Conservation (phyloP, 2,888 invertebrate species). For the Coleophora deauratella region DNA sequence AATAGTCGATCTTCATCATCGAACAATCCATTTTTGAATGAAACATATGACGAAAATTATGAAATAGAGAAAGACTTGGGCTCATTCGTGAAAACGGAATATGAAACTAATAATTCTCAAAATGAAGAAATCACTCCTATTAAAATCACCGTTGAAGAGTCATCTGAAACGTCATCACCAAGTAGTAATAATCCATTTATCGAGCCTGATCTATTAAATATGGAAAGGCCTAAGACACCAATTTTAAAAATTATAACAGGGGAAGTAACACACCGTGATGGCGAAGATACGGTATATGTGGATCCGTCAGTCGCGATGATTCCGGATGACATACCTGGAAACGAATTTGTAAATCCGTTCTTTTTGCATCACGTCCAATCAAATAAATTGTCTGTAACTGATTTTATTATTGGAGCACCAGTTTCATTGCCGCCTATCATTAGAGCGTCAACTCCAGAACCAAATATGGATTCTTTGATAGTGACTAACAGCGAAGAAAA, state of each 20-base stretch:
- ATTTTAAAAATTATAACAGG: constrained; percentile 55
- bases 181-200: constrained; percentile 40
- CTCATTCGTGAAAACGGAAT: constrained; percentile 49
- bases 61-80: constrained; percentile 41
- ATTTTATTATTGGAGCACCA: constrained; percentile 70
- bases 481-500: constrained; percentile 19
- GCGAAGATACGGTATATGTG: constrained; percentile 34
- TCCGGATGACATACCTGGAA: constrained; percentile 34
- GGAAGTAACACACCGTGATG: constrained; percentile 30
- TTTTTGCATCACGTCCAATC: constrained; percentile 37
- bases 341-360: constrained; percentile 57
- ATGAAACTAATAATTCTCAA: constrained; percentile 54
- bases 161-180: constrained; percentile 20
- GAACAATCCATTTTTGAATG: constrained; percentile 49
- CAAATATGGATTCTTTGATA: constrained; percentile 40
- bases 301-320: constrained; percentile 28
- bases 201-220: constrained; percentile 24
- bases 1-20: constrained; percentile 29
- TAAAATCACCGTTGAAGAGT: constrained; percentile 37
- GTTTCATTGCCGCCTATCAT: constrained; percentile 58
- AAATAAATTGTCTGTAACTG: constrained; percentile 33
- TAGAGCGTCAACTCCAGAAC: constrained; percentile 44
- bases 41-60: constrained; percentile 37
- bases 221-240: constrained; percentile 56
- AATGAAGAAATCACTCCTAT: constrained; percentile 46